Percentiles rank a stretch among this genome's conserved stretches.
phyloP scores from a whole-genome alignment of 2,797 vertebrate genomes.

The Toxotes lorentzi region DNA sequence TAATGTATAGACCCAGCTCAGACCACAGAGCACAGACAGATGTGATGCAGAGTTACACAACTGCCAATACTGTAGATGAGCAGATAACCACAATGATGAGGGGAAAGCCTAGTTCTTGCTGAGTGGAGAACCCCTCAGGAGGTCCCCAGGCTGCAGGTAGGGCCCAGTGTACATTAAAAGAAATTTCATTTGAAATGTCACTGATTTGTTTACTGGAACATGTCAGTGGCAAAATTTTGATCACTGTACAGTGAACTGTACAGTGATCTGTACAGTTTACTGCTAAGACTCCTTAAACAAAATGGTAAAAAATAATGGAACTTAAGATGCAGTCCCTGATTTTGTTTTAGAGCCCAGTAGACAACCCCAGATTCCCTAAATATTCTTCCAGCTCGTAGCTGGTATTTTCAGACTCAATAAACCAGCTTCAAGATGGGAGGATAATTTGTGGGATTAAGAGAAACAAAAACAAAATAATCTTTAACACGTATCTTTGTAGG shows the following conservation, averaged over 20 bases:
- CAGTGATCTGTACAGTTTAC: not conserved
- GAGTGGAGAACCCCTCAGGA: slow-evolving; percentile 24
- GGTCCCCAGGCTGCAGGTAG: slow-evolving; percentile 6
- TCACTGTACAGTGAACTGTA: too few species aligned
- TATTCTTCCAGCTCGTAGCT: not conserved
- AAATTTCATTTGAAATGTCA: not conserved
- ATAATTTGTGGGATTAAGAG: not conserved
- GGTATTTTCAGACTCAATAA: not conserved
- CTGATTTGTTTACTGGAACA: not conserved
- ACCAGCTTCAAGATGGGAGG: not conserved
- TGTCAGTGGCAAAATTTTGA: not conserved
- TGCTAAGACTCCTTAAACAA: not conserved
- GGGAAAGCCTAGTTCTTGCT: not conserved
- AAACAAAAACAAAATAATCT: not conserved
- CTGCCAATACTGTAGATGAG: slow-evolving; percentile 8
- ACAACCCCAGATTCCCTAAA: not conserved
- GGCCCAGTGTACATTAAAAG: not conserved
- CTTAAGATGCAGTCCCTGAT: not conserved
- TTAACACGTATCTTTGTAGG: not conserved
- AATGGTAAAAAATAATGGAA: too few species aligned
- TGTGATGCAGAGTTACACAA: slow-evolving; percentile 42
- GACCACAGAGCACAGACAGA: slow-evolving; percentile 23
- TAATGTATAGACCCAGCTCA: not conserved
- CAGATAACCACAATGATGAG: slow-evolving; percentile 11
- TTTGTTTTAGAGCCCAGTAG: not conserved